phyloP scores from a whole-genome alignment of 2,113 vertebrate species.

The Gobius niger region DNA sequence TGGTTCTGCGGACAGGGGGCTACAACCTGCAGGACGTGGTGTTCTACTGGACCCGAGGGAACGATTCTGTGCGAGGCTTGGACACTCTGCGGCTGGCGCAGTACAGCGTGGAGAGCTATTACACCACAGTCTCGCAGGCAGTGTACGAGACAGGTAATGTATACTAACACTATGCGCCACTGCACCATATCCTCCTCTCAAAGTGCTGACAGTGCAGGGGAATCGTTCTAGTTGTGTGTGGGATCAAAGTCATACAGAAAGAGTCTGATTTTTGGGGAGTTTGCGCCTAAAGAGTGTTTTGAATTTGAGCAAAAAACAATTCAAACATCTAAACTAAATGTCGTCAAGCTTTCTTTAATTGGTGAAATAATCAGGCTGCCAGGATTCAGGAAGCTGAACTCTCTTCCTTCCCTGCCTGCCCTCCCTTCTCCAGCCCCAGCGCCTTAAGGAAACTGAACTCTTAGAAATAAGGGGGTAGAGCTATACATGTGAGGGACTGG shows the following conservation, averaged over 20 bases:
- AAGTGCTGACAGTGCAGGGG: not conserved
- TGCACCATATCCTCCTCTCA: not conserved
- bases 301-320: no score
- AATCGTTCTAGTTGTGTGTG: not conserved
- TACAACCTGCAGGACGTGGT: slow-evolving; percentile 89
- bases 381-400: no score
- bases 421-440: no score
- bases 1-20: slow-evolving; percentile 78
- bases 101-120: slow-evolving; percentile 88
- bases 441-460: no score
- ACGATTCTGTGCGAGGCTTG: slow-evolving; percentile 86
- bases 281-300: not conserved
- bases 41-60: slow-evolving; percentile 91
- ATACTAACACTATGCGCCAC: not conserved
- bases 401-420: no score
- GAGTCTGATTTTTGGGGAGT: not conserved
- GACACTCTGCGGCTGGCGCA: slow-evolving; percentile 84
- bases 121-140: slow-evolving; percentile 85
- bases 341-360: not conserved
- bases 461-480: no score
- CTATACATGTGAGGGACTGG: no score
- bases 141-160: slow-evolving; percentile 86
- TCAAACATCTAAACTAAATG: not conserved
- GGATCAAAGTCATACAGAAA: not conserved
- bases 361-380: not conserved